These are phyloP conservation scores for Stomorhina lunata DNA, from an alignment of 2,888 invertebrate species.

Conservation along the genomic window DNA sequence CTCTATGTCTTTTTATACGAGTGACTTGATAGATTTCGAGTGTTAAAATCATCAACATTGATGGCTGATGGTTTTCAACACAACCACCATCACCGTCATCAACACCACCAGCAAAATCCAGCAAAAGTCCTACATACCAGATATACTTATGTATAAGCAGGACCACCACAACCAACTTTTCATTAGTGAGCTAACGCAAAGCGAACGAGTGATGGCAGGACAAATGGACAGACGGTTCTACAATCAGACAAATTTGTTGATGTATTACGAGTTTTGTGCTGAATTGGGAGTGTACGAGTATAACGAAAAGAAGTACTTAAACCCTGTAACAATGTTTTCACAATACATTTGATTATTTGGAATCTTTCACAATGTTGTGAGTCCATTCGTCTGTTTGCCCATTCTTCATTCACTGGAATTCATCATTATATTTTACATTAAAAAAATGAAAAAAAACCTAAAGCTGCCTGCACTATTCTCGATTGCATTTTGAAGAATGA, in stretches of 20 bases:
- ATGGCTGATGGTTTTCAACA: constrained; percentile 50
- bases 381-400: constrained; percentile 46
- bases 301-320: constrained; percentile 37
- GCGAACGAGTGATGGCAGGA: neutral
- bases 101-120: constrained; percentile 24
- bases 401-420: constrained; percentile 73
- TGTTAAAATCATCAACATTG: constrained; percentile 64
- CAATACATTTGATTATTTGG: constrained; percentile 46
- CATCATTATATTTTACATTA: constrained; percentile 57
- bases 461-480: constrained; percentile 40
- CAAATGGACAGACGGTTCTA: constrained; percentile 6
- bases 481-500: constrained; percentile 70
- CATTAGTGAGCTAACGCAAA: neutral
- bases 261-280: neutral
- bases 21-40: constrained; percentile 68
- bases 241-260: constrained; percentile 46
- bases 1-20: constrained; percentile 48
- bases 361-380: constrained; percentile 2
- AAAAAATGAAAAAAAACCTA: constrained; percentile 29
- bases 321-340: constrained; percentile 47
- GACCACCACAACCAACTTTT: neutral
- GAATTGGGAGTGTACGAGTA: neutral
- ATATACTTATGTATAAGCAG: too few species aligned
- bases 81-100: constrained; percentile 56
- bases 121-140: constrained; percentile 19